These are phyloP conservation scores for Calidris pygmaea DNA, from an alignment of 2,113 vertebrate species.

Conservation along the genomic window DNA sequence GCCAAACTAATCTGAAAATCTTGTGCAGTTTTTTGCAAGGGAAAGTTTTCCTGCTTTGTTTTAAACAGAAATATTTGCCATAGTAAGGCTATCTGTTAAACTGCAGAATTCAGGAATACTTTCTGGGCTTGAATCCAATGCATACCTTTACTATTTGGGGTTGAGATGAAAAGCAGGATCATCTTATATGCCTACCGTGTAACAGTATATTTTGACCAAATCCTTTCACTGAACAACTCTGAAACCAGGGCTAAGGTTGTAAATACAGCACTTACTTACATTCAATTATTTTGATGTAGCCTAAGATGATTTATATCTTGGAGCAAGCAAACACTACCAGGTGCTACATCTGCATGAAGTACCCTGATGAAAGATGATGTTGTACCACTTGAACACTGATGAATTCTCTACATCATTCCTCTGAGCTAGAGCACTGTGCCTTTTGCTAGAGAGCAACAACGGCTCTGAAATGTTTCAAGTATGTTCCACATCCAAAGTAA, in stretches of 20 bases:
- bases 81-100: conserved; percentile 1
- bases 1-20: not conserved
- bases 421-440: not conserved
- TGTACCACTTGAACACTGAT: not conserved
- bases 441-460: not conserved
- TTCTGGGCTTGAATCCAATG: not conserved
- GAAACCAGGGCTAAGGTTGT: not conserved
- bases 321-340: not conserved
- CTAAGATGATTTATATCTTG: not conserved
- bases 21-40: not conserved
- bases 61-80: not conserved
- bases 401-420: not conserved
- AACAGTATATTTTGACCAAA: not conserved
- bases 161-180: not conserved
- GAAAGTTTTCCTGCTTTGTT: not conserved
- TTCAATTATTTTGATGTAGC: not conserved
- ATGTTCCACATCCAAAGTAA: not conserved
- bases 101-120: not conserved
- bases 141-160: not conserved
- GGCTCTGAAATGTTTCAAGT: not conserved
- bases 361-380: not conserved
- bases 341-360: not conserved
- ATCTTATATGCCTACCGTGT: not conserved
- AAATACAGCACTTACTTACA: not conserved
- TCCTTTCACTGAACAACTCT: not conserved